Conservation (phyloP, 2,113 vertebrate genomes). For the Dasyprocta punctata region DNA sequence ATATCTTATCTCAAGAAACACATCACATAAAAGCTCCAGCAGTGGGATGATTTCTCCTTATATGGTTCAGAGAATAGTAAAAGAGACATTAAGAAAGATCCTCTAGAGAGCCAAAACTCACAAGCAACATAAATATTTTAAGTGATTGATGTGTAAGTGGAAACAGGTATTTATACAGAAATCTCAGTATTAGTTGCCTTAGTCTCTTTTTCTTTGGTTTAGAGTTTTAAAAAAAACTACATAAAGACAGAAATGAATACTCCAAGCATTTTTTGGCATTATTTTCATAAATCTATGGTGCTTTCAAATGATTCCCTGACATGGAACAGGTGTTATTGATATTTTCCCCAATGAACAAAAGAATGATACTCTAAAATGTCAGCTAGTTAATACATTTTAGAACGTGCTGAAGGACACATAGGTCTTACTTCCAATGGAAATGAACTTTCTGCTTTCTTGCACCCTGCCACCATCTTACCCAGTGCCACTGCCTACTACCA, state of each 20-base stretch:
- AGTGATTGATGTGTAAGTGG: neutral
- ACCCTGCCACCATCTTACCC: neutral
- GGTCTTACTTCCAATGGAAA: neutral
- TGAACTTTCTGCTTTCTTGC: neutral
- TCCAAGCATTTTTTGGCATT: neutral
- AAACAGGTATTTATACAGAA: neutral
- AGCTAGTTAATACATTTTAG: neutral
- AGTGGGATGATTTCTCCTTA: neutral
- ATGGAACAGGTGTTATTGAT: neutral
- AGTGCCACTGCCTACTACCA: neutral
- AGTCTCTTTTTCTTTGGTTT: neutral
- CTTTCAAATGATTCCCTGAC: neutral
- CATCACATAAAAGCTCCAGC: neutral
- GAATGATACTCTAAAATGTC: neutral
- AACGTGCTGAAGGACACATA: neutral
- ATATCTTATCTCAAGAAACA: constrained; percentile 29
- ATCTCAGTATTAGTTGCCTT: neutral
- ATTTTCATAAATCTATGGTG: neutral
- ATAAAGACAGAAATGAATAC: neutral
- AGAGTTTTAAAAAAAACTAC: neutral
- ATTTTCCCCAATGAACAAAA: neutral
- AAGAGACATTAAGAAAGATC: neutral
- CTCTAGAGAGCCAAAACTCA: neutral
- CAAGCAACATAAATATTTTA: constrained; percentile 42
- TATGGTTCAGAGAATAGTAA: neutral